These are phyloP conservation scores for Drosophila atripex DNA, from an alignment of 2,888 invertebrate genomes.

Conservation along the genomic window DNA sequence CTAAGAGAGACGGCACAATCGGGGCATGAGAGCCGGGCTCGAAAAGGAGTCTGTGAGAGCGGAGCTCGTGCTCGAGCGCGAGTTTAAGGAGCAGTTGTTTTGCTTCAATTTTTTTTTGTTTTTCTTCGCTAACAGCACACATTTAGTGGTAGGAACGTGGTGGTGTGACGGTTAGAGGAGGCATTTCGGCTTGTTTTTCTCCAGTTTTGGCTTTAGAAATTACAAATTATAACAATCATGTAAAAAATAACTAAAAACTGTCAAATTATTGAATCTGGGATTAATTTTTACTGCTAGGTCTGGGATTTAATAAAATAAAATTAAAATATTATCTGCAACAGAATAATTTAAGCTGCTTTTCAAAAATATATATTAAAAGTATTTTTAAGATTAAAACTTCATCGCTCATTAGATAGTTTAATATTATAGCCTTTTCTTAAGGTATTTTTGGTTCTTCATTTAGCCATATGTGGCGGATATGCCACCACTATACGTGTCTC, in stretches of 20 bases:
- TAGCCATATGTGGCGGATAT: background rate
- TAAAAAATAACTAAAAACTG: too few species aligned
- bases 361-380: too few species aligned
- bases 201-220: background rate
- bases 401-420: too few species aligned
- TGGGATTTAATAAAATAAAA: too few species aligned
- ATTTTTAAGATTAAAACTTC: too few species aligned
- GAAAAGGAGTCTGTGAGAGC: slow-evolving; percentile 65
- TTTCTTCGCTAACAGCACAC: slow-evolving; percentile 44
- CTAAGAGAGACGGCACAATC: slow-evolving; percentile 15
- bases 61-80: slow-evolving; percentile 65
- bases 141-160: slow-evolving; percentile 70
- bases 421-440: background rate
- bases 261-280: too few species aligned
- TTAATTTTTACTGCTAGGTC: too few species aligned
- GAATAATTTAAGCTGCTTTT: too few species aligned
- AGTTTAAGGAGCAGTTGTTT: slow-evolving; percentile 44
- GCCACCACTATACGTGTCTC: slow-evolving; percentile 42
- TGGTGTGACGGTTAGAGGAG: slow-evolving; percentile 32
- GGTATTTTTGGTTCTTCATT: background rate
- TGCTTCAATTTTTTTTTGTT: slow-evolving; percentile 48
- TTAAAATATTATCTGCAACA: too few species aligned
- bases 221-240: too few species aligned
- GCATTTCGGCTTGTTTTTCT: background rate
- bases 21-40: slow-evolving; percentile 31